Percentiles rank a stretch among this genome's conserved stretches.
Conservation (phyloP, 2,888 invertebrate species). For the Amphipyra berbera region DNA sequence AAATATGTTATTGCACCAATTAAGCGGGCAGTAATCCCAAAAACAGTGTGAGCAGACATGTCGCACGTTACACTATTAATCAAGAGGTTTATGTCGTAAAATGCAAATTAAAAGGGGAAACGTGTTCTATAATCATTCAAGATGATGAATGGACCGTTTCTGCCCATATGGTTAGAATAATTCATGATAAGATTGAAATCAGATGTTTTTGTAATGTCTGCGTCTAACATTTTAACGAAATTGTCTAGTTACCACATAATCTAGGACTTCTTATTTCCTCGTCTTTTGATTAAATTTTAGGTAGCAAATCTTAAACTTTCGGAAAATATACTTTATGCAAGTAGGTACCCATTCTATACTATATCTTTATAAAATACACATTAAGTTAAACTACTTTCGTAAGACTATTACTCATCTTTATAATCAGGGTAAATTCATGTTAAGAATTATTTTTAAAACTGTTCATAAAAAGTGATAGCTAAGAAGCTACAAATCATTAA, state of each 20-base stretch:
- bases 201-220: constrained; percentile 20
- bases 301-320: too few relatives aligned
- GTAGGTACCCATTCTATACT: too few relatives aligned
- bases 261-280: too few relatives aligned
- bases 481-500: constrained; percentile 35
- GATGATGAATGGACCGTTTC: constrained; percentile 70
- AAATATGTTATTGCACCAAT: constrained; percentile 55
- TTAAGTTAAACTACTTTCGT: too few relatives aligned
- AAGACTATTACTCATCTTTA: too few relatives aligned
- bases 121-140: constrained; percentile 69
- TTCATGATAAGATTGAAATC: constrained; percentile 46
- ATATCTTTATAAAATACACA: too few relatives aligned
- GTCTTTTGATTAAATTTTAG: too few relatives aligned
- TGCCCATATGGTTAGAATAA: constrained; percentile 34
- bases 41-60: constrained; percentile 61
- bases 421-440: too few relatives aligned
- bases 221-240: constrained; percentile 18
- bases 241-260: constrained; percentile 6
- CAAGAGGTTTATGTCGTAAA: constrained; percentile 62
- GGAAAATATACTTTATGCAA: too few relatives aligned
- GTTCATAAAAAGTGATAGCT: background rate
- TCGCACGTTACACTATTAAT: constrained; percentile 70
- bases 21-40: constrained; percentile 65
- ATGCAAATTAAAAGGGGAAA: constrained; percentile 66
- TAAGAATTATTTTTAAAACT: background rate